These are phyloP conservation scores for Lophius americanus DNA, from an alignment of 2,797 vertebrate species.

Conservation along the genomic window DNA sequence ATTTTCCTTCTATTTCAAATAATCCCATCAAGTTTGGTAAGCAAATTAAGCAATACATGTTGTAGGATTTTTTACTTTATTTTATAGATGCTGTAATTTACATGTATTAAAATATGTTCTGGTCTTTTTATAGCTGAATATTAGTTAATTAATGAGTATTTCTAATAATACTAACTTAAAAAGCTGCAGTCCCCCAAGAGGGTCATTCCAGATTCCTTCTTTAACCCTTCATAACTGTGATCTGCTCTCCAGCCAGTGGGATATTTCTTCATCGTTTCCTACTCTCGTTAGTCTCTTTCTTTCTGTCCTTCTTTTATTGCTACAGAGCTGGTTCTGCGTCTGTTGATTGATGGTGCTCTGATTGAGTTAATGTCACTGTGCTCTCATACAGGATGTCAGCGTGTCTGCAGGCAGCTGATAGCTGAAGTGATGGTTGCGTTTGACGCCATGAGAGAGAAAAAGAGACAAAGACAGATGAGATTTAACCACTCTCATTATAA, in stretches of 20 bases:
- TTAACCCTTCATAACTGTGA: too few species aligned
- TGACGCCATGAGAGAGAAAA: conserved; percentile 22
- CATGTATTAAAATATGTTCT: too few species aligned
- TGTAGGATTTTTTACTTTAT: too few species aligned
- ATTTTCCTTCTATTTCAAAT: too few species aligned
- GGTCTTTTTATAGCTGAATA: too few species aligned
- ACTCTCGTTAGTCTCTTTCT: background rate
- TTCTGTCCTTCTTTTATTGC: conserved; percentile 12
- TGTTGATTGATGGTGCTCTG: conserved; percentile 37
- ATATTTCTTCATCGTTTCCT: conserved; percentile 6
- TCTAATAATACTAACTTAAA: too few species aligned
- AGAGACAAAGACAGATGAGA: conserved; percentile 36
- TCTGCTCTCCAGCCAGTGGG: background rate
- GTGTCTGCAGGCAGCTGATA: conserved; percentile 68
- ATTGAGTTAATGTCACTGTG: conserved; percentile 27
- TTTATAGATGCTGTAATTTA: too few species aligned
- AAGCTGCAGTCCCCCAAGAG: background rate
- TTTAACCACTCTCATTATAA: conserved; percentile 14
- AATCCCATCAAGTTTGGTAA: too few species aligned
- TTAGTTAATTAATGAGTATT: too few species aligned
- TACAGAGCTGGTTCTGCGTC: background rate
- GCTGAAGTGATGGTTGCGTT: conserved; percentile 50
- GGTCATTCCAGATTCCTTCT: too few species aligned
- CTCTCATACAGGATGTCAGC: conserved; percentile 63
- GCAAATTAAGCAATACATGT: too few species aligned